These are phyloP conservation scores for Leptobrachium ailaonicum DNA, from an alignment of 2,113 vertebrate genomes.

Conservation along the genomic window DNA sequence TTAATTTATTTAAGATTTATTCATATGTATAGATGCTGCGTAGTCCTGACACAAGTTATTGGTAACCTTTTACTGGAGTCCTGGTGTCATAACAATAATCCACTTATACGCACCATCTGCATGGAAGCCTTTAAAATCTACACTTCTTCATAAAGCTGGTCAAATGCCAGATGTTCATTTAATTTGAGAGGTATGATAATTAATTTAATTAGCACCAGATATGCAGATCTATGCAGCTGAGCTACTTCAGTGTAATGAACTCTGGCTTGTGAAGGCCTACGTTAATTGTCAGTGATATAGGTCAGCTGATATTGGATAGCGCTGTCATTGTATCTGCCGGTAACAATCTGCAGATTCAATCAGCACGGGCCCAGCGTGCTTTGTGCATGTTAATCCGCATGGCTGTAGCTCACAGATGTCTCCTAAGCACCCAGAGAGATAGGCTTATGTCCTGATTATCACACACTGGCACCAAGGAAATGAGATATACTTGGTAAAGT, in stretches of 20 bases:
- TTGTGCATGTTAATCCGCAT: conserved; percentile 41
- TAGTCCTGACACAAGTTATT: too few relatives aligned
- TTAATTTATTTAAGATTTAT: too few relatives aligned
- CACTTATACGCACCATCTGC: neutral
- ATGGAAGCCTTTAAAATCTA: neutral
- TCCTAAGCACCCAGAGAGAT: conserved; percentile 30
- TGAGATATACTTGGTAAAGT: conserved; percentile 28
- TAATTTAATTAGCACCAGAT: conserved; percentile 34
- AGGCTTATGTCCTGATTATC: conserved; percentile 34
- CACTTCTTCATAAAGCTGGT: neutral
- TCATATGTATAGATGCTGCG: too few relatives aligned
- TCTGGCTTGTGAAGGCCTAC: conserved; percentile 5
- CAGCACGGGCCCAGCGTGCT: conserved; percentile 24
- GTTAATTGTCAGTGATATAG: conserved; percentile 33
- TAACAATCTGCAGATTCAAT: conserved; percentile 40
- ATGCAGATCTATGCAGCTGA: conserved; percentile 17
- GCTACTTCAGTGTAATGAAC: conserved; percentile 37
- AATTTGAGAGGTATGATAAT: conserved; percentile 30
- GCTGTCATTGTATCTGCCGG: conserved; percentile 30
- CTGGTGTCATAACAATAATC: neutral
- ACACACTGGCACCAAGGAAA: conserved; percentile 29
- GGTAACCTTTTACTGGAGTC: too few relatives aligned
- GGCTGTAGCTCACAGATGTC: conserved; percentile 13
- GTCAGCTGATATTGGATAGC: conserved; percentile 45
- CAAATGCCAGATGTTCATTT: conserved; percentile 24